phyloP scores from a whole-genome alignment of 2,888 invertebrate genomes.

The Clanis bilineata region DNA sequence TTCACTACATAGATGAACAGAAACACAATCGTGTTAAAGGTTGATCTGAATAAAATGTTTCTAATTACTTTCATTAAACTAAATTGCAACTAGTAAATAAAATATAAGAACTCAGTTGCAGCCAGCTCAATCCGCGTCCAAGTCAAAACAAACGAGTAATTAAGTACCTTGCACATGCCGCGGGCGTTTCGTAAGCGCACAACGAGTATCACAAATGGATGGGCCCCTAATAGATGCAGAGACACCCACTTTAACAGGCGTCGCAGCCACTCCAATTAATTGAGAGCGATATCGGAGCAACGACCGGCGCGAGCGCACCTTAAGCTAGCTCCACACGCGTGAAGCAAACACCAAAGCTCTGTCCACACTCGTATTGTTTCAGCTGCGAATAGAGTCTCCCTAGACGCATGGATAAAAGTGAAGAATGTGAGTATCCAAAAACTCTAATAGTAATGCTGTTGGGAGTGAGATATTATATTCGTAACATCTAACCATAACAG shows the following conservation, averaged over 20 bases:
- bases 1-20: no score
- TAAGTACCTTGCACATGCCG: slow-evolving; percentile 15
- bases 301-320: slow-evolving; percentile 52
- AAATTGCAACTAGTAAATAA: background rate
- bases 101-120: background rate
- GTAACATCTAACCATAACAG: no score
- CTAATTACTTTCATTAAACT: background rate
- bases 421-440: no score
- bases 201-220: slow-evolving; percentile 16
- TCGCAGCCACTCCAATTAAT: slow-evolving; percentile 41
- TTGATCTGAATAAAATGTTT: background rate
- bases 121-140: background rate
- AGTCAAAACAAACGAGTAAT: slow-evolving; percentile 16
- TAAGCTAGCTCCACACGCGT: background rate
- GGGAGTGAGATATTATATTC: no score
- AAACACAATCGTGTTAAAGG: no score
- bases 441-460: no score
- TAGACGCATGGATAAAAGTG: no score
- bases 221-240: slow-evolving; percentile 28
- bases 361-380: background rate
- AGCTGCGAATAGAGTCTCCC: background rate
- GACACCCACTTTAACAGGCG: slow-evolving; percentile 34
- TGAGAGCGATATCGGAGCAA: slow-evolving; percentile 42
- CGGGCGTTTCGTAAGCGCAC: slow-evolving; percentile 17
- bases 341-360: background rate